phyloP scores from a whole-genome alignment of 2,113 vertebrate genomes.

The Cryptomyrus ogoouensis region DNA sequence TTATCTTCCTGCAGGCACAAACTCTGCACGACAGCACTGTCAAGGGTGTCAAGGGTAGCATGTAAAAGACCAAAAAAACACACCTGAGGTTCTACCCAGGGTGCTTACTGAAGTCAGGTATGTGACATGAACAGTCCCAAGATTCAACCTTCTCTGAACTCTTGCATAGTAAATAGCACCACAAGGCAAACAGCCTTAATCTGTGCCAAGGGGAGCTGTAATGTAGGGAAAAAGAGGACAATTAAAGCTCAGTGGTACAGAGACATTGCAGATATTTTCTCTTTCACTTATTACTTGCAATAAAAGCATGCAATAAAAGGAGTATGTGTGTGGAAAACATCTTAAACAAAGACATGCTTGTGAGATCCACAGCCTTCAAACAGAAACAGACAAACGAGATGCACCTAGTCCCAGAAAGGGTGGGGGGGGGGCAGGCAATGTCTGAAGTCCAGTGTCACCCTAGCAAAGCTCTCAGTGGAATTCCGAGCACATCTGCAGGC shows the following conservation, averaged over 20 bases:
- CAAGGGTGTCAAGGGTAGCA: neutral
- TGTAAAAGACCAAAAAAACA: neutral
- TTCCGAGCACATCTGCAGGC: neutral
- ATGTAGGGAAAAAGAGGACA: neutral
- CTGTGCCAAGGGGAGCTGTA: neutral
- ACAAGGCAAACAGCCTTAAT: neutral
- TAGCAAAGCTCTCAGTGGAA: neutral
- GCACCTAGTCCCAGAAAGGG: neutral
- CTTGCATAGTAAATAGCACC: neutral
- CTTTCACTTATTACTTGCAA: slow-evolving; percentile 9
- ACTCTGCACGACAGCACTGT: neutral
- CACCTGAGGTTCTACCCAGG: neutral
- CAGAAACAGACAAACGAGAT: neutral
- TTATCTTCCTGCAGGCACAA: neutral
- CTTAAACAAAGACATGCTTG: neutral
- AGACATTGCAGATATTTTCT: neutral
- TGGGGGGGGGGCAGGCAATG: neutral
- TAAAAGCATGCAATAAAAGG: neutral
- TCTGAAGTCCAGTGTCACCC: neutral
- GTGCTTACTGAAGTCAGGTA: neutral
- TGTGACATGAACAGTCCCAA: neutral
- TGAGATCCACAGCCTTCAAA: neutral
- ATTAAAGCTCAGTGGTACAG: neutral
- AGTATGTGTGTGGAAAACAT: neutral
- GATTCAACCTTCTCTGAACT: neutral